Conservation (phyloP, 1,140 invertebrate genomes). For the Temnothorax longispinosus region DNA sequence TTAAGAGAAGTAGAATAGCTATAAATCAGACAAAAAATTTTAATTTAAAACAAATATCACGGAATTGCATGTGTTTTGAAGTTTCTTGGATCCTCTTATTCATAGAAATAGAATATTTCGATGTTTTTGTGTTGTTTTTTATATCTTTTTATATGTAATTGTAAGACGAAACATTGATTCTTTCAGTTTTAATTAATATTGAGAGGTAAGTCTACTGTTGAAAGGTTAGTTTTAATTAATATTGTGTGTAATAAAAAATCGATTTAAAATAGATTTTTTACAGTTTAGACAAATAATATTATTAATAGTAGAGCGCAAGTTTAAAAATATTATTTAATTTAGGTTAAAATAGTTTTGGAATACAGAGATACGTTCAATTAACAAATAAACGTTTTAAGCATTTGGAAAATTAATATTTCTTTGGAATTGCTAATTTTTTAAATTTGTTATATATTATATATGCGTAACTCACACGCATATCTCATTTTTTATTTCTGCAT, state of each 20-base stretch:
- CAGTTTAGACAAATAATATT: background rate
- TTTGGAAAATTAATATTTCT: background rate
- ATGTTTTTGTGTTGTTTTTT: background rate
- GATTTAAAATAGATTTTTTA: background rate
- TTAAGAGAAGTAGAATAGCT: background rate
- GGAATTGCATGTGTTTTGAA: background rate
- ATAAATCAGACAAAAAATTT: background rate
- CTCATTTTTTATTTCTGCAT: background rate
- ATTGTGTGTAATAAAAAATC: too few relatives aligned
- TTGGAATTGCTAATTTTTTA: background rate
- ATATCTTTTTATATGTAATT: background rate
- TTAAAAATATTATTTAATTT: background rate
- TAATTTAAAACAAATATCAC: background rate
- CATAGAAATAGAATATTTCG: background rate
- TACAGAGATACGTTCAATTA: background rate
- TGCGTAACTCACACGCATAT: background rate
- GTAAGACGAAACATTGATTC: background rate
- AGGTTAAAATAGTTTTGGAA: background rate
- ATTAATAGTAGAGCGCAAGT: background rate
- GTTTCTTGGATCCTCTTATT: background rate
- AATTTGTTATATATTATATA: conserved; percentile 9
- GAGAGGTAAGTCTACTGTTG: background rate
- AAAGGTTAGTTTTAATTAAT: too few relatives aligned
- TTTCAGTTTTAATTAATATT: conserved; percentile 6
- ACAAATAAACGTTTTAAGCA: background rate